Evolutionary conservation across 2,797 vertebrate genomes (phyloP), one percentile per base, ranked within the genome.

Genomic region (Natrix natrix): DNA sequence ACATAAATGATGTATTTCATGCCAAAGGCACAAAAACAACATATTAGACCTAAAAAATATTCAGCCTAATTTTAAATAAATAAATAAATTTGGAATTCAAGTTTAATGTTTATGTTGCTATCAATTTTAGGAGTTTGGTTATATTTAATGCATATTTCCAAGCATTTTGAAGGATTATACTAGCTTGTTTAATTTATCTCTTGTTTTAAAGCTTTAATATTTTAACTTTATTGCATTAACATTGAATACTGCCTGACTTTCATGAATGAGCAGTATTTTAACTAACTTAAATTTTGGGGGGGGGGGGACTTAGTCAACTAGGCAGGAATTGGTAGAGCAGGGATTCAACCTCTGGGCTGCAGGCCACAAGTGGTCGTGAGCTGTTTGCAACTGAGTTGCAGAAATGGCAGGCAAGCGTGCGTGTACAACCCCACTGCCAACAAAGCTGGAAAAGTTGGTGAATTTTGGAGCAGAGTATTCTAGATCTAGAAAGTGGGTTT

Each of bases 391-490:
- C 66, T 16, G 6, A 5, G 14, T 14, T 2, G 0, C 0, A 6
- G 63, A 69, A 69, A 69, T 5, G 4, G 28, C 13, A 32, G 5
- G 5, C 14, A 2, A 69, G 13, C 1, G 0, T 13, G 5, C 14
- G 17, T 0, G 6, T n/a, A 17, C n/a, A 32, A 17, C 14, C 13
- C n/a, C 1, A 32, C 14, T 6, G 2, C n/a, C 2, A 3, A 4
- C 14, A 69, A 69, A 69, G 14, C n/a, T 69, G n/a, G 2, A 69
- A 69, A 69, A 5, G 5, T 69, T 69, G 66, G 14, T 14, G n/a
- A 69, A 69, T 14, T 32, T 2, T 69, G 66, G 66, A 69, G 2
- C 32, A 32, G 32, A 43, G 17, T 78, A 48, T 78, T 78, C 37
- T 37, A 78, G 17, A 43, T 78, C 37, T 37, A 78, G 17, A 78